A percentile compares a stretch with the other conserved stretches of the same genome.
Evolutionary conservation across 2,113 vertebrate species (phyloP).

Genomic region (Noctilio leporinus): DNA sequence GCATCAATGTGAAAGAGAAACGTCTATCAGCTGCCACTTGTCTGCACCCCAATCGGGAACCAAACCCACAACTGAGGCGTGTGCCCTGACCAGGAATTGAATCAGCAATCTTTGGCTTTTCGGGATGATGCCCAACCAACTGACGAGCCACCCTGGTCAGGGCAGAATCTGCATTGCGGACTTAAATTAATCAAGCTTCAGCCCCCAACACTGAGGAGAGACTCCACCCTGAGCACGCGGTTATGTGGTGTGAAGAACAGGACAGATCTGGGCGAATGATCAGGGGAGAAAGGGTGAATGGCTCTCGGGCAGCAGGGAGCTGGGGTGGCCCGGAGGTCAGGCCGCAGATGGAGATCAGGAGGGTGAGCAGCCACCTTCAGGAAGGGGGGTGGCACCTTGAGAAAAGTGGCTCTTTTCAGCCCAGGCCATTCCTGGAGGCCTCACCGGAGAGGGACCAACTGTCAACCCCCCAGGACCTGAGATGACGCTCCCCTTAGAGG

Average conservation of each 20-base stretch:
- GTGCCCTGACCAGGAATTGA: no score
- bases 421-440: not conserved
- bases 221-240: not conserved
- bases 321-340: not conserved
- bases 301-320: no score
- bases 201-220: not conserved
- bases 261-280: not conserved
- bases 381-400: not conserved
- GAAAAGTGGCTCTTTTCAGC: not conserved
- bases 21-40: no score
- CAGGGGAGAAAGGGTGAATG: not conserved
- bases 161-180: not conserved
- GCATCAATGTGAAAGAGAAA: no score
- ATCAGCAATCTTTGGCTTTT: no score
- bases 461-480: rapidly evolving
- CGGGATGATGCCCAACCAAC: no score
- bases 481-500: not conserved
- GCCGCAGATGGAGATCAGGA: not conserved
- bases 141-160: no score
- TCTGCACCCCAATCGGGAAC: no score
- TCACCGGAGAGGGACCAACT: not conserved
- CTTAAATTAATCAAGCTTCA: not conserved
- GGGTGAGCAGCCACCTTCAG: not conserved
- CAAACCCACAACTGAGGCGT: no score
- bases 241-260: not conserved